A percentile compares a stretch with the other conserved stretches of the same genome.
Conservation (phyloP, 2,888 invertebrate genomes). For the Cheilosia vernalis region DNA sequence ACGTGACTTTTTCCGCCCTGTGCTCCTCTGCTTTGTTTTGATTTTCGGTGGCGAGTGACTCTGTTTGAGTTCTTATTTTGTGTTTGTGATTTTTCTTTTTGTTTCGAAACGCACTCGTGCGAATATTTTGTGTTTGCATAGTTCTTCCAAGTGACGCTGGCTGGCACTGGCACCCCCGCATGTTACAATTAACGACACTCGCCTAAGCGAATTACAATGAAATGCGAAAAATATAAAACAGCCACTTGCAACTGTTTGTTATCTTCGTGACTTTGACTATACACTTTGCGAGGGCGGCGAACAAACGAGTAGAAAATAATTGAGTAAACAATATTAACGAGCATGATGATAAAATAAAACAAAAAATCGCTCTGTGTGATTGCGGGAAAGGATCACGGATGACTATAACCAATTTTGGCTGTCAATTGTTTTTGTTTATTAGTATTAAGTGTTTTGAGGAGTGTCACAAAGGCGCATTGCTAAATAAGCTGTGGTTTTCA, state of each 20-base stretch:
- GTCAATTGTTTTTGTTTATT: not conserved
- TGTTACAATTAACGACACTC: not conserved
- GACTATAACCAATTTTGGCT: not conserved
- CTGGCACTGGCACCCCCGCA: constrained; percentile 5
- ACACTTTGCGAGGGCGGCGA: too few species aligned
- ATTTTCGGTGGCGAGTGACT: constrained; percentile 30
- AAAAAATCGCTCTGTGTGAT: too few species aligned
- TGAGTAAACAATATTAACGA: not conserved
- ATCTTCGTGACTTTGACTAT: not conserved
- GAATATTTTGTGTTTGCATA: constrained; percentile 7
- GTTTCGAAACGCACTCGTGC: constrained; percentile 17
- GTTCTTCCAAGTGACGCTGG: constrained; percentile 8
- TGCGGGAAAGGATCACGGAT: too few species aligned
- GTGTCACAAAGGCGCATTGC: not conserved
- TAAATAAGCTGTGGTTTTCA: not conserved
- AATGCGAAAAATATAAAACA: not conserved
- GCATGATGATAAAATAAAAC: too few species aligned
- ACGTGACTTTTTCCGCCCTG: constrained; percentile 4
- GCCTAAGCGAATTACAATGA: not conserved
- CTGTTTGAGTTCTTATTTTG: constrained; percentile 3
- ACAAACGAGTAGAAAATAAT: too few species aligned
- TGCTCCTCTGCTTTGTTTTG: constrained; percentile 53
- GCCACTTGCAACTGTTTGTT: not conserved
- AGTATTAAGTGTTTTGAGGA: not conserved
- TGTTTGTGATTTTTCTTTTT: not conserved